These are phyloP conservation scores for Cottoperca gobio DNA, from an alignment of 2,797 vertebrate genomes.

Conservation along the genomic window DNA sequence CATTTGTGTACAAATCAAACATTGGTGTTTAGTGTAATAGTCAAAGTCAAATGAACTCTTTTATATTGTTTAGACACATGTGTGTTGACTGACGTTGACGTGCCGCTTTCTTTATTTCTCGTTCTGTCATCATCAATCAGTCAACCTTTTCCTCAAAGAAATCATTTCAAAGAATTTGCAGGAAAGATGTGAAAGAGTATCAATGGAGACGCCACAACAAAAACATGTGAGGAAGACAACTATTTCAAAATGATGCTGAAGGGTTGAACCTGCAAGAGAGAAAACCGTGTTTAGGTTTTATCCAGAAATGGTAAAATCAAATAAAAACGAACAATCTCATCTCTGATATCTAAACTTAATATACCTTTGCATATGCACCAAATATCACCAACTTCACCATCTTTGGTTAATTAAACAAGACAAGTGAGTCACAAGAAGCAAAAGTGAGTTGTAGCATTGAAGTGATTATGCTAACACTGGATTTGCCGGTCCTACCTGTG, in stretches of 20 bases:
- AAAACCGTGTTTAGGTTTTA: neutral
- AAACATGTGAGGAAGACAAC: neutral
- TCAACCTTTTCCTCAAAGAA: no score
- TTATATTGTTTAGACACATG: neutral
- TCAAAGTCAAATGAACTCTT: neutral
- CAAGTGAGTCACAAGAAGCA: neutral
- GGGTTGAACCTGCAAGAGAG: neutral
- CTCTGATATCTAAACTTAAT: neutral
- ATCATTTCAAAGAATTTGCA: neutral
- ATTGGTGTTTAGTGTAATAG: neutral
- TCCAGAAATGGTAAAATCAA: neutral
- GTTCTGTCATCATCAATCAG: no score
- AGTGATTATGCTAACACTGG: neutral
- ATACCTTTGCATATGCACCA: no score
- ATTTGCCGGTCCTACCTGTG: neutral
- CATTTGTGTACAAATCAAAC: neutral
- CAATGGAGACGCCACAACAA: neutral
- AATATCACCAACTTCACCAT: no score
- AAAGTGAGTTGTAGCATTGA: neutral
- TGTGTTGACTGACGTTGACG: no score
- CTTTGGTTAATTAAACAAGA: neutral
- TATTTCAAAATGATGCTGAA: neutral
- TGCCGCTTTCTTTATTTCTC: neutral
- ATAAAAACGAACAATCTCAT: neutral
- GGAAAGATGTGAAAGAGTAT: neutral